Evolutionary conservation across 1,140 invertebrate genomes (phyloP).

Genomic region (Drosophila obscura): DNA sequence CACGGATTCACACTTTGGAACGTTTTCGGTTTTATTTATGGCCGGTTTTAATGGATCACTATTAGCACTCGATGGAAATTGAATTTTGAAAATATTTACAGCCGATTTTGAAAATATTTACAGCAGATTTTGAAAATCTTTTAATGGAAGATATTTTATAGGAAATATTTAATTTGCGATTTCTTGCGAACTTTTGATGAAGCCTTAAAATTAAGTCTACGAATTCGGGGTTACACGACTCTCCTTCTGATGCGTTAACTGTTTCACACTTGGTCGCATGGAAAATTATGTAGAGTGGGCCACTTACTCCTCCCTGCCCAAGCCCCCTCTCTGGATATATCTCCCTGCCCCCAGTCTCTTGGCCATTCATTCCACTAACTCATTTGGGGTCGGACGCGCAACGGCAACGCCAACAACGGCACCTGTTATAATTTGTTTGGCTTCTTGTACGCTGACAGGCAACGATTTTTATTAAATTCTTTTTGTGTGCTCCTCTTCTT

Average conservation of each 20-base stretch:
- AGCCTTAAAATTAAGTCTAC: not conserved
- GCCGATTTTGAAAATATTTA: too few relatives aligned
- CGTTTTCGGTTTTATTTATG: conserved; percentile 33
- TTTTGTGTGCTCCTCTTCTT: conserved; percentile 51
- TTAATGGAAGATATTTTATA: not conserved
- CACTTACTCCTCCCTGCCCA: conserved; percentile 15
- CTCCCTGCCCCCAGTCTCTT: conserved; percentile 5
- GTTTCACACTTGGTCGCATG: conserved; percentile 28
- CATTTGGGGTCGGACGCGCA: conserved; percentile 47
- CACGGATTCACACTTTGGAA: conserved; percentile 41
- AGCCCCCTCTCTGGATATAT: not conserved
- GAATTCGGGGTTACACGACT: conserved; percentile 23
- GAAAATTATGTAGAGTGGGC: conserved; percentile 21
- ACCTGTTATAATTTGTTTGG: conserved; percentile 82
- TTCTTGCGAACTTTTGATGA: not conserved
- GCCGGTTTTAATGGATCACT: conserved; percentile 7
- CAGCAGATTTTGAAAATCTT: too few relatives aligned
- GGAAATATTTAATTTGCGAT: not conserved
- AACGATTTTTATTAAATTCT: conserved; percentile 82
- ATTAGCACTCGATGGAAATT: conserved; percentile 2
- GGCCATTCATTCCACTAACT: conserved; percentile 23
- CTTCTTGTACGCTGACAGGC: conserved; percentile 77
- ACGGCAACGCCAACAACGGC: conserved; percentile 68
- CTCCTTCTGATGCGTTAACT: conserved; percentile 21
- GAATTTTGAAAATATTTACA: not conserved